A percentile compares a stretch with the other conserved stretches of the same genome.
phyloP scores from a whole-genome alignment of 2,113 vertebrate species.

The Rhynchopsitta pachyrhyncha region DNA sequence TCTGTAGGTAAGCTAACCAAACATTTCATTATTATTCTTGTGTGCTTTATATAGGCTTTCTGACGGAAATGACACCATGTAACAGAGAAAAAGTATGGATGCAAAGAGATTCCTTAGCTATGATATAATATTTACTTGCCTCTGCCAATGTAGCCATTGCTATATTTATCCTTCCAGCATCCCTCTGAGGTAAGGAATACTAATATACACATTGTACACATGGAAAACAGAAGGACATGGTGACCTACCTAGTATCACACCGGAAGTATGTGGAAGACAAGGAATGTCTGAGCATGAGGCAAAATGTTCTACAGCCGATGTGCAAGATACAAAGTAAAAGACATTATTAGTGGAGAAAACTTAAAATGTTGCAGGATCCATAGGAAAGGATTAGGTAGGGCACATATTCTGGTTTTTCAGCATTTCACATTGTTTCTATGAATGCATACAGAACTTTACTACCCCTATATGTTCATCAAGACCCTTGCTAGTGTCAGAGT shows the following conservation, averaged over 20 bases:
- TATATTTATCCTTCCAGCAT: conserved; percentile 33
- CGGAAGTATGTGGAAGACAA: neutral
- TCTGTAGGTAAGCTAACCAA: neutral
- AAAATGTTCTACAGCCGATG: conserved; percentile 30
- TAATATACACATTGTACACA: neutral
- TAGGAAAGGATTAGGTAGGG: neutral
- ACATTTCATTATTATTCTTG: neutral
- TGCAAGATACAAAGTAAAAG: neutral
- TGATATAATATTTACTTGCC: conserved; percentile 28
- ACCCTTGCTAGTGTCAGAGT: neutral
- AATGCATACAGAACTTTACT: neutral
- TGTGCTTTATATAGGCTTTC: neutral
- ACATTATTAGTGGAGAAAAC: neutral
- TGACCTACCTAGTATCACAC: neutral
- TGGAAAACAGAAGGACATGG: conserved; percentile 16
- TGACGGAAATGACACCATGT: accelerated
- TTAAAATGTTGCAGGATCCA: neutral
- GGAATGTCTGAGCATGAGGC: neutral
- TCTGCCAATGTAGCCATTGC: conserved; percentile 19
- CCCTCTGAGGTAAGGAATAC: conserved; percentile 36
- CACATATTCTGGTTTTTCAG: neutral
- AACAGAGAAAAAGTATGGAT: neutral
- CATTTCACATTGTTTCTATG: neutral
- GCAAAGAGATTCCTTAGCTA: neutral
- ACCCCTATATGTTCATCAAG: neutral